Base-by-base conservation (phyloP, 2,797 vertebrate species). In the Cossypha polioptera region DNA sequence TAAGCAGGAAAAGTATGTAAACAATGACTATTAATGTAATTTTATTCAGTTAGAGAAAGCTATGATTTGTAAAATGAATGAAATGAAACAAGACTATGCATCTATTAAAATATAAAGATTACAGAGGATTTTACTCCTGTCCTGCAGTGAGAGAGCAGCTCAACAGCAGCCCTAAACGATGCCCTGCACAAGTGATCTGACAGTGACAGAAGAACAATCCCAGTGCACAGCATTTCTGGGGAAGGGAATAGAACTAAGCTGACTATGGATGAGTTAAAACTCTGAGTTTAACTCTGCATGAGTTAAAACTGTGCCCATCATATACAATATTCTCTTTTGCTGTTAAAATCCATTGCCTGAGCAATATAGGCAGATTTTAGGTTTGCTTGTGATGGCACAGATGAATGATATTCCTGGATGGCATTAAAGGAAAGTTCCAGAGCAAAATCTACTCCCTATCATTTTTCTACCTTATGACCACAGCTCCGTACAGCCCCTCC, bases 91-190 rank as follows among this genome's bases (percentile, higher is more conserved):
- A 74, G 21, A 16, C 5, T 11, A 9, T 16, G 35, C 13, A 43
- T 62, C 25, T 53, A 24, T 61, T 59, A 50, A 85, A 79, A 40
- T 8, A 24, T 5, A 38, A 90, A 57, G 8, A 36, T 3, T 31
- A 24, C 10, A 4, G 25, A 22, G 81, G 3, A 14, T 51, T 29
- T 68, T 35, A 40, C 11, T 78, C 38, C 40, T 67, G 29, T 22
- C 31, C 43, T 84, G 17, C 83, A 86, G 47, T 28, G 69, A 48
- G 57, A 63, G 19, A 33, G 22, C 0, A 0, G 26, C 51, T 88
- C 61, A 31, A 13, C 0, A 0, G 29, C 82, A 85, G 29, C 20
- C 20, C 55, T 50, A 31, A 67, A 16, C 0, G 1, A 51, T 9
- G 8, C 10, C 25, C 42, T 55, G 17, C 31, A 71, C 33, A 36